Evolutionary conservation across 2,888 invertebrate species (phyloP).

Genomic region (Drosophila monieri): DNA sequence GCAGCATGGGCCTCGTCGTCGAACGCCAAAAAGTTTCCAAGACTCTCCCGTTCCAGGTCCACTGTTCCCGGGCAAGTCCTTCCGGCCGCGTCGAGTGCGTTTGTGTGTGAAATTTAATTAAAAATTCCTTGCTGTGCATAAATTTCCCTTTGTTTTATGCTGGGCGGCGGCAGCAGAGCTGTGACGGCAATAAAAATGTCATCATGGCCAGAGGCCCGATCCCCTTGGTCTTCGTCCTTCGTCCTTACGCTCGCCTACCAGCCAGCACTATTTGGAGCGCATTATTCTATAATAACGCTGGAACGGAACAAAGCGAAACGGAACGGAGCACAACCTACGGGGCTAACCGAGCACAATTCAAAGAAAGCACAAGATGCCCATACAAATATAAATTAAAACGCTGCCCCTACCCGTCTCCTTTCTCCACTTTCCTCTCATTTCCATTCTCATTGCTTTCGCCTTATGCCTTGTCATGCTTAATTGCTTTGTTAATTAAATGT

Average conservation of each 20-base stretch:
- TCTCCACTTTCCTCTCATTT: conserved; percentile 36
- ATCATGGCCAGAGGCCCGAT: conserved; percentile 38
- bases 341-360: conserved; percentile 1
- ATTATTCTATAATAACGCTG: conserved; percentile 57
- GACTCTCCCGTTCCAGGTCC: conserved; percentile 3
- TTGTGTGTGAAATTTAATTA: conserved; percentile 73
- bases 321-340: too few relatives aligned
- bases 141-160: conserved; percentile 67
- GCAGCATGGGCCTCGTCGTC: conserved; percentile 37
- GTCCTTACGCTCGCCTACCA: conserved; percentile 37
- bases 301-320: conserved; percentile 13
- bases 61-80: conserved; percentile 10
- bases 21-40: background rate
- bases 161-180: background rate
- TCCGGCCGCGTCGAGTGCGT: conserved; percentile 38
- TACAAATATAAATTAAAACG: conserved; percentile 66
- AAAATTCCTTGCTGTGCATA: conserved; percentile 75
- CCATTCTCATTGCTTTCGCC: conserved; percentile 44
- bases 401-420: conserved; percentile 46
- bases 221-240: conserved; percentile 26
- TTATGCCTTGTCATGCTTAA: conserved; percentile 65
- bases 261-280: conserved; percentile 49
- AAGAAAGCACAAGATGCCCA: conserved; percentile 2
- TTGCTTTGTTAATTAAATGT: conserved; percentile 80
- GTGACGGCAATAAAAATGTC: conserved; percentile 71